Evolutionary conservation across 2,888 invertebrate genomes (phyloP).

Genomic region (Mimas tiliae): DNA sequence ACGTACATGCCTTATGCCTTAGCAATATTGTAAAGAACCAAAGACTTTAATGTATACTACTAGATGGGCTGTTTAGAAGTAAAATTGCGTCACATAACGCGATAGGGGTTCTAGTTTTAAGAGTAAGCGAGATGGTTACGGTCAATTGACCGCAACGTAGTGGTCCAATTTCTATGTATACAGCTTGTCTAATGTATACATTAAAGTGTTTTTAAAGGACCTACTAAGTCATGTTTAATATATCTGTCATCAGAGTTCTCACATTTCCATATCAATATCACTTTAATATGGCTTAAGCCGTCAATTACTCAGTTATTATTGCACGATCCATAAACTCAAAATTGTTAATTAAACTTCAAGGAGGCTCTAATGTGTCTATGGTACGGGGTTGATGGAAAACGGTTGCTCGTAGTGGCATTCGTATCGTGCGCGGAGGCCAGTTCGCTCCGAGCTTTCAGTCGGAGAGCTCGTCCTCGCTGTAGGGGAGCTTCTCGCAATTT

Average conservation of each 20-base stretch:
- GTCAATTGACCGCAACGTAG: no score
- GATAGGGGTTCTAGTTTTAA: no score
- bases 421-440: conserved; percentile 20
- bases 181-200: no score
- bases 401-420: conserved; percentile 14
- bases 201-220: no score
- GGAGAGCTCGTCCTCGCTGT: conserved; percentile 3
- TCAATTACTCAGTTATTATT: conserved; percentile 39
- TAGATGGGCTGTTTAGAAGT: no score
- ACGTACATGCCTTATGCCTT: conserved; percentile 5
- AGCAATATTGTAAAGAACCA: not conserved
- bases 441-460: conserved; percentile 18
- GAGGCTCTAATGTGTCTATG: conserved; percentile 44
- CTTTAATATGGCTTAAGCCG: conserved; percentile 2
- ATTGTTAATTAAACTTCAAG: conserved; percentile 46
- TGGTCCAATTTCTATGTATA: no score
- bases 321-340: conserved; percentile 40
- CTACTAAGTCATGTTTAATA: not conserved
- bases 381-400: conserved; percentile 43
- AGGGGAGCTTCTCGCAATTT: not conserved
- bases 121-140: no score
- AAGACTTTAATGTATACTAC: no score
- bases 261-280: not conserved
- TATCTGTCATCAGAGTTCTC: not conserved
- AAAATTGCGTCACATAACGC: no score